Base-by-base conservation (phyloP, 2,797 vertebrate genomes). In the Cossypha heuglini region DNA sequence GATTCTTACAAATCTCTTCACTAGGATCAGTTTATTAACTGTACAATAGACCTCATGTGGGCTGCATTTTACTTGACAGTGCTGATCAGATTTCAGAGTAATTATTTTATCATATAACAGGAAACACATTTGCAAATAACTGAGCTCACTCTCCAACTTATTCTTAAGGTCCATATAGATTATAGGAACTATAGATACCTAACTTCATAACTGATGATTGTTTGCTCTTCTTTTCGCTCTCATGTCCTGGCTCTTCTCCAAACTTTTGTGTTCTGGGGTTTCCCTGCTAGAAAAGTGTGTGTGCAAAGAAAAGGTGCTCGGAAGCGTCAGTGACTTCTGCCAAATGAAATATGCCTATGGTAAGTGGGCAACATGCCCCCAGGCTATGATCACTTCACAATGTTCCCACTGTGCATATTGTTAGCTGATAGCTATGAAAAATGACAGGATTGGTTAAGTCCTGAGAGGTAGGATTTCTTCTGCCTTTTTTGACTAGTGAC, bases 311-410 rank as follows among this genome's bases (percentile, higher is more conserved):
- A 98, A 97, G 93, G 98, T 97, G 88, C 97, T 99, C 33, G 98
- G 98, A 94, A 98, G 98, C 0, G 94, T 98, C 13, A 96, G 97
- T 48, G 98, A 99, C 94, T 98, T 99, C 96, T 99, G 99, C 79
- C 98, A 98, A 94, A 98, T 97, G 95, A 98, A 99, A 97, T 98
- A 98, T 15, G 97, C 98, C 35, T 99, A 99, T 4, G 98, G 99
- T 99, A 97, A 98, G 98, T 96, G 94, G 35, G 14, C n/a, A 42
- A 51, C 22, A 11, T 46, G 40, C 31, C 71, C 88, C 68, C 46
- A 29, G 80, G 79, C 48, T 71, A 31, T 5, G 62, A 43, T 43
- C 43, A 78, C 49, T 79, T 42, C 58, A 62, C 29, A 38, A 0
- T 42, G 37, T 81, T 86, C 40, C 42, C 42, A 26, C 80, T 61